Evolutionary conservation across 2,888 invertebrate species (phyloP), one percentile per base, ranked within the genome.

Genomic region (Pristionchus arcanus): DNA sequence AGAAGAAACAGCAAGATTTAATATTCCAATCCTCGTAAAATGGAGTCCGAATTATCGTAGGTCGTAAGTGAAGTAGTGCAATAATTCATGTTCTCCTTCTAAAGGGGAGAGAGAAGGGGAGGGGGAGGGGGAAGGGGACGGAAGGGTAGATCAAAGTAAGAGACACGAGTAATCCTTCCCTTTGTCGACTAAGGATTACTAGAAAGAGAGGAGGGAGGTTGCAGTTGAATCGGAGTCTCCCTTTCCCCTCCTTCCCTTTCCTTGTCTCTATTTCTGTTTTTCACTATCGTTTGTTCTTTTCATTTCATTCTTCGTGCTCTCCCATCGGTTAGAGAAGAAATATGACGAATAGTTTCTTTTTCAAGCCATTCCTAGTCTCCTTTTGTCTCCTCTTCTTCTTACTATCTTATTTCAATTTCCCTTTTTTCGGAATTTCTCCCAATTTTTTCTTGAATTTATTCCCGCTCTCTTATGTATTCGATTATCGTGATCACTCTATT

Each of bases 81-180:
- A 85, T 85, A 21, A 34, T 85, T 59, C 84, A 85, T 85, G 34
- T 13, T 85, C 15, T 85, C 19, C 34, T 74, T 74, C 74, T 11
- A 31, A 16, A 59, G 59, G 34, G 37, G 37, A 25, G 86, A 42
- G 37, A 87, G 68, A 68, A 31, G 34, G 42, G 42, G 25, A 25
- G 63, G 49, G 86, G n/a, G 9, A n/a, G n/a, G 34, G 42, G 42
- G 25, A 25, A 34, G 49, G 86, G n/a, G 9, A n/a, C n/a, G 66
- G 86, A 34, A 53, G 55, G 87, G 71, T 55, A 87, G 71, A 87
- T 81, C 81, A 81, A 49, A 81, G 81, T 53, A 53, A 53, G 81
- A 81, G 81, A 81, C 49, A 81, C 42, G 81, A 42, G 81, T 81
- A 81, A 81, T 81, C 81, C 81, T 42, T 81, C 42, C 53, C 81